Conservation (phyloP, 2,113 vertebrate species). For the Gracilinanus agilis region DNA sequence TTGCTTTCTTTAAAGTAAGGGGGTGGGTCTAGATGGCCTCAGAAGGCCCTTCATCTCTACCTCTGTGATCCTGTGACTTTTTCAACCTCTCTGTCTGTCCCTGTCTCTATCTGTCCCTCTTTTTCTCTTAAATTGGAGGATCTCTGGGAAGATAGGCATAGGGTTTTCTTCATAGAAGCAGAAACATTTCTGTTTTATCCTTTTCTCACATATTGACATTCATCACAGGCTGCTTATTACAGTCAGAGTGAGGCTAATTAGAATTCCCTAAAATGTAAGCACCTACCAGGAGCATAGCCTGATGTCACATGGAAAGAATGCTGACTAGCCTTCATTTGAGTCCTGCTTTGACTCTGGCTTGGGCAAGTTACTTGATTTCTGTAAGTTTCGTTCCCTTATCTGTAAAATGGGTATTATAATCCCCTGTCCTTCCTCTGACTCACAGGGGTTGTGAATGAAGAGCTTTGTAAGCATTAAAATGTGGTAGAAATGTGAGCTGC, state of each 20-base stretch:
- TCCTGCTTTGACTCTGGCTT: neutral
- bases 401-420: neutral
- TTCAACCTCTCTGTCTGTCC: neutral
- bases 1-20: neutral
- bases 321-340: neutral
- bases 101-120: neutral
- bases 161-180: slow-evolving; percentile 35
- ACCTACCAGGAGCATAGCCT: neutral
- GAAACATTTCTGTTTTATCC: neutral
- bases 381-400: neutral
- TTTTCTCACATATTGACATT: neutral
- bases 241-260: neutral
- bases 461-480: neutral
- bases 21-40: neutral
- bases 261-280: neutral
- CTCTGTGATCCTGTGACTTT: neutral
- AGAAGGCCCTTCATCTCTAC: neutral
- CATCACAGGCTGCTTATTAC: neutral
- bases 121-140: neutral
- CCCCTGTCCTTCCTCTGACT: neutral
- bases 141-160: neutral
- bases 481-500: neutral
- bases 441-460: neutral
- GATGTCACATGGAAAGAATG: neutral
- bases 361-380: neutral